These are phyloP conservation scores for Venturia canescens DNA, from an alignment of 1,140 invertebrate genomes.

Conservation along the genomic window DNA sequence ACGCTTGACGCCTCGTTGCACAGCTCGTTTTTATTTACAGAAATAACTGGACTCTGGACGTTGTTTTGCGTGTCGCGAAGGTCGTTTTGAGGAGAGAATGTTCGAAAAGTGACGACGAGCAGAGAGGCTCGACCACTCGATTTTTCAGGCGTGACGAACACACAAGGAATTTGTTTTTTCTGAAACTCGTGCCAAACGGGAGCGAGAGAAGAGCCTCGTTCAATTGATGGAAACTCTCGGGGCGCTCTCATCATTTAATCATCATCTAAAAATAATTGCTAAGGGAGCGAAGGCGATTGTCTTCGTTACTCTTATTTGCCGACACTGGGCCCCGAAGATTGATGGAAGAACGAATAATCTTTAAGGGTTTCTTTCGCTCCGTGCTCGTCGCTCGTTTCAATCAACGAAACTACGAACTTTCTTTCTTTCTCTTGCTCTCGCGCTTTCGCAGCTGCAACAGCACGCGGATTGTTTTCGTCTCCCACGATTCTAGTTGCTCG, in stretches of 20 bases:
- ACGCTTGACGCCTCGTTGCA: neutral
- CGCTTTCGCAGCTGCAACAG: neutral
- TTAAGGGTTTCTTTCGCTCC: neutral
- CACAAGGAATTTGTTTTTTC: neutral
- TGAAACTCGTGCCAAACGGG: neutral
- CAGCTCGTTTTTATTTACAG: neutral
- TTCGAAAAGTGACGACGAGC: neutral
- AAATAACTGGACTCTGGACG: constrained; percentile 22
- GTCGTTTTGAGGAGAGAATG: neutral
- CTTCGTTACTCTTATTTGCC: neutral
- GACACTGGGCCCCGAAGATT: neutral
- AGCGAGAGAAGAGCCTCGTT: neutral
- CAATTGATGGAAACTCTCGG: neutral
- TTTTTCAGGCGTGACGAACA: neutral
- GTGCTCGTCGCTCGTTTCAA: neutral
- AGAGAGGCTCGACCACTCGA: neutral
- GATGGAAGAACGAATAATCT: neutral
- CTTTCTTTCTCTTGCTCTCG: neutral
- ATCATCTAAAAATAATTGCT: neutral
- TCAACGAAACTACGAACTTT: neutral
- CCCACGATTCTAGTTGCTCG: neutral
- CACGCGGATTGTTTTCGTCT: neutral
- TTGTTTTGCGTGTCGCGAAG: neutral
- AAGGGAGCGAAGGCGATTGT: neutral
- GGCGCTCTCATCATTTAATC: neutral